Conservation (phyloP, 1,140 invertebrate species). For the Drosophila arizonae region DNA sequence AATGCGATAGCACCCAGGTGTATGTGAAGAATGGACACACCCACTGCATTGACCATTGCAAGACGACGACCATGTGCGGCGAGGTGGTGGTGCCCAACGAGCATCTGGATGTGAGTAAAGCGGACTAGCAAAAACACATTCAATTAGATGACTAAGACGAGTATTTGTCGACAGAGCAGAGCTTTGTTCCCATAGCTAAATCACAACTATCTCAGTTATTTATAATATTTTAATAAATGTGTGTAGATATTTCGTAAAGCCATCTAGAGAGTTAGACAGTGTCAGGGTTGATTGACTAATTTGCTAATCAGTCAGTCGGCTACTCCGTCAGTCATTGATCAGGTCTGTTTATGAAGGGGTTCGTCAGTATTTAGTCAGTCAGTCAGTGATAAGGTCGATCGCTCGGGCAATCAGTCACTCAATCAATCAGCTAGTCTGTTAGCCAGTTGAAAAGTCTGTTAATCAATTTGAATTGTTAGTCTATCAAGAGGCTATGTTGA, state of each 20-base stretch:
- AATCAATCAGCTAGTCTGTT: not conserved
- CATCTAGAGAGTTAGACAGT: too few relatives aligned
- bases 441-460: too few relatives aligned
- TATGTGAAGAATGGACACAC: constrained; percentile 92
- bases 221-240: not conserved
- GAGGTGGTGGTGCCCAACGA: constrained; percentile 95
- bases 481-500: not conserved
- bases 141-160: too few relatives aligned
- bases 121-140: not conserved
- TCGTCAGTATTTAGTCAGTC: not conserved
- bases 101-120: constrained; percentile 92
- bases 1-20: constrained; percentile 91
- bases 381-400: not conserved
- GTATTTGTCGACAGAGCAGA: too few relatives aligned
- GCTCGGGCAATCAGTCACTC: not conserved
- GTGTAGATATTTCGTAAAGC: too few relatives aligned
- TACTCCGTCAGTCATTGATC: not conserved
- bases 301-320: not conserved
- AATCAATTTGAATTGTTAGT: too few relatives aligned
- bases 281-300: too few relatives aligned
- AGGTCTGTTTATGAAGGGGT: not conserved
- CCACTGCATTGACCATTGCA: constrained; percentile 95
- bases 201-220: too few relatives aligned
- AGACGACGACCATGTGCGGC: constrained; percentile 94
- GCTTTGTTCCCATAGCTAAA: too few relatives aligned